Percentiles rank a stretch among this genome's conserved stretches.
Evolutionary conservation across 2,797 vertebrate species (phyloP).

Genomic region (Xenops minutus): DNA sequence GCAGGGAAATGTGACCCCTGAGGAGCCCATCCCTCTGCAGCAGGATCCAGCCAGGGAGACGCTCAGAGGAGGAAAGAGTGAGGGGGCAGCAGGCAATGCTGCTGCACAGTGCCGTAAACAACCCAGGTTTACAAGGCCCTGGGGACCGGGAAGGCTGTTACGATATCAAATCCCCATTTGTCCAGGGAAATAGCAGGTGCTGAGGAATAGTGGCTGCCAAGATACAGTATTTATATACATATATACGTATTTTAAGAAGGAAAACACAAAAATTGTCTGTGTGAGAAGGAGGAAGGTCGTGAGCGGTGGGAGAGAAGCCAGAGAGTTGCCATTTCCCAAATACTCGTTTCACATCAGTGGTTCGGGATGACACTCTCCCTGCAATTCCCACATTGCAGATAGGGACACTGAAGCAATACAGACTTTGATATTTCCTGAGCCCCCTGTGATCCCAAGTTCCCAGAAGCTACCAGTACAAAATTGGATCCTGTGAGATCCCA

Average conservation of each 20-base stretch:
- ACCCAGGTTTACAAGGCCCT: background rate
- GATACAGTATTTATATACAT: background rate
- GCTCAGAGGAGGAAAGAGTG: accelerated
- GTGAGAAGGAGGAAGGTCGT: background rate
- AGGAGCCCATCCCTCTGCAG: accelerated
- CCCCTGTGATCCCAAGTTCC: background rate
- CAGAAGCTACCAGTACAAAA: background rate
- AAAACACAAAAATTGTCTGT: background rate
- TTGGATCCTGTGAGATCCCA: background rate
- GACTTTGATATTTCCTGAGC: background rate
- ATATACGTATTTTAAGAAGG: background rate
- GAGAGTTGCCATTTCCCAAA: background rate
- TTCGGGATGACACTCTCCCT: too few species aligned
- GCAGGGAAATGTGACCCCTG: background rate
- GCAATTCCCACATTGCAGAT: accelerated
- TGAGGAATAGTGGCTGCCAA: background rate
- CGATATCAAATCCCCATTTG: background rate
- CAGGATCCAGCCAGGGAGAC: background rate
- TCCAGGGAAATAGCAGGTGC: background rate
- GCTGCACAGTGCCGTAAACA: accelerated
- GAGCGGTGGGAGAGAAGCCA: background rate
- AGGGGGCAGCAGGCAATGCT: accelerated
- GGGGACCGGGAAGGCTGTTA: background rate
- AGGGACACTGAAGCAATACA: background rate
- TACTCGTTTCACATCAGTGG: background rate